Evolutionary conservation across 2,113 vertebrate genomes (phyloP), one percentile per base, ranked within the genome.

Genomic region (Aegithalos caudatus): DNA sequence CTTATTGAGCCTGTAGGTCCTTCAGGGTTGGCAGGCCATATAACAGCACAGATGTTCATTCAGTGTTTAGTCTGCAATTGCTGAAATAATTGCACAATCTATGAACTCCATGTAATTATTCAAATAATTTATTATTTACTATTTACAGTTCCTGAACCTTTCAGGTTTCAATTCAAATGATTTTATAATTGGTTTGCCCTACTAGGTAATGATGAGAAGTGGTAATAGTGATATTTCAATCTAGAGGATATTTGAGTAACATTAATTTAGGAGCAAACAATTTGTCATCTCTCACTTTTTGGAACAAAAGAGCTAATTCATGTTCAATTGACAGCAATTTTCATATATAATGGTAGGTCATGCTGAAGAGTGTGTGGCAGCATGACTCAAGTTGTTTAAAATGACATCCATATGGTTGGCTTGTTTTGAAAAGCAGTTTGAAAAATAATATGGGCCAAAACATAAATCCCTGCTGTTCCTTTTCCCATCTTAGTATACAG

Each of bases 311-410:
- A 80, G 27, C 28, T 69, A 76, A 61, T 79, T 95, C 38, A 19
- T 38, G 44, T 90, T 95, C 27, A 28, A 54, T 94, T 92, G 70
- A 79, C 90, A 92, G n/a, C 33, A 35, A 38, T 91, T 94, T 95
- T 78, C 35, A 45, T 88, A 86, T 72, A 33, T 85, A 87, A 53
- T 66, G 65, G 51, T 65, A 76, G 82, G 90, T 81, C 51, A 53
- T 64, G 84, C 70, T 90, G 92, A 90, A 44, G 54, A 79, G 33
- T 53, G 11, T 81, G 88, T 86, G 64, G 80, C 64, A 91, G 19
- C 28, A 42, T 91, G 94, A 94, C 78, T 95, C 62, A 78, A 20
- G 13, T 23, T 93, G 97, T 91, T 85, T 65, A 62, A 91, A 92
- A 90, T 73, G 22, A 64, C 16, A 20, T 86, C 71, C 84, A 57